These are phyloP conservation scores for Iguana delicatissima DNA, from an alignment of 2,797 vertebrate species.

Conservation along the genomic window DNA sequence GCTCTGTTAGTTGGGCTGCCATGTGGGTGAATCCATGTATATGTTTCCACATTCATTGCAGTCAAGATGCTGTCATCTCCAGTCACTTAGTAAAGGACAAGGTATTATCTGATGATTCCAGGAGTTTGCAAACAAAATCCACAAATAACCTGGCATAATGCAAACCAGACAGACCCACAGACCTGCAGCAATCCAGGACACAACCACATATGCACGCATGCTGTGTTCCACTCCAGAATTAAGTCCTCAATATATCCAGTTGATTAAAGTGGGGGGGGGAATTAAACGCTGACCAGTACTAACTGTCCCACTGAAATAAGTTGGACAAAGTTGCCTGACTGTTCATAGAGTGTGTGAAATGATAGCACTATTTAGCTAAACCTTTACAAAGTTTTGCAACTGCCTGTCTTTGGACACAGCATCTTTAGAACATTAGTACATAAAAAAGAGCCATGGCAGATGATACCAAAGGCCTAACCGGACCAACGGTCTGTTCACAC, in stretches of 20 bases:
- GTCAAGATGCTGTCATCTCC: constrained; percentile 6
- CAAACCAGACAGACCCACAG: not conserved
- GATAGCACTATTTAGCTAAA: not conserved
- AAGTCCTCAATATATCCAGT: not conserved
- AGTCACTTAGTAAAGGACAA: constrained; percentile 8
- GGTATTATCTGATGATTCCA: not conserved
- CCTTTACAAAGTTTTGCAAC: not conserved
- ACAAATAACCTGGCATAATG: not conserved
- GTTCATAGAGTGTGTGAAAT: not conserved
- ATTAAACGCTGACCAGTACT: not conserved
- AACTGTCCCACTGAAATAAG: not conserved
- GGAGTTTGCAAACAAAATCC: not conserved
- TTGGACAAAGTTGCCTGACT: not conserved
- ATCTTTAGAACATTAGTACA: too few species aligned
- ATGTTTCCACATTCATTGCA: not conserved
- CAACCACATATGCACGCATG: not conserved
- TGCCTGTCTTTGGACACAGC: too few species aligned
- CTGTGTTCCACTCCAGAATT: not conserved
- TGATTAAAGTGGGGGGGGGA: not conserved
- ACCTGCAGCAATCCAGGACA: not conserved
- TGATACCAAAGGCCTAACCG: too few species aligned
- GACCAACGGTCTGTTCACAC: too few species aligned
- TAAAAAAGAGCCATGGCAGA: too few species aligned
- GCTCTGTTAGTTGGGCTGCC: not conserved
- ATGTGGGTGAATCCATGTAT: not conserved